Conservation (phyloP, 2,797 vertebrate genomes). For the Natrix natrix region DNA sequence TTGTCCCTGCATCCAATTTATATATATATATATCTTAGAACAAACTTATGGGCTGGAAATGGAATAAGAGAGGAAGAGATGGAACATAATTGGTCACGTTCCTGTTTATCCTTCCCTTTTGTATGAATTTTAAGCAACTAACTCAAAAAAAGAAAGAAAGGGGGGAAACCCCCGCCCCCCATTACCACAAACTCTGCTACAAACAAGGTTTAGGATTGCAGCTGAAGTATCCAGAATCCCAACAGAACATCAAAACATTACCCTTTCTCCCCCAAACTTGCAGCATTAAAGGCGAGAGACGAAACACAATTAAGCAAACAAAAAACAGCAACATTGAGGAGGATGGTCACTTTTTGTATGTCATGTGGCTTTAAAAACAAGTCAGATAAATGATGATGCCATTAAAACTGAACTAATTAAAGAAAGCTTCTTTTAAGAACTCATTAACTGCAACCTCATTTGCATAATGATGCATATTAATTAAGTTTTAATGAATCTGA, state of each 20-base stretch:
- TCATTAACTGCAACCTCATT: constrained; percentile 99
- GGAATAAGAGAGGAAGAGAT: constrained; percentile 29
- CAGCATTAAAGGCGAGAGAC: constrained; percentile 88
- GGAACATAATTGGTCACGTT: constrained; percentile 36
- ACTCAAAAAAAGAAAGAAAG: constrained; percentile 37
- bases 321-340: constrained; percentile 83
- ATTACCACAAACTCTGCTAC: constrained; percentile 21
- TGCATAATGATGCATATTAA: constrained; percentile 99
- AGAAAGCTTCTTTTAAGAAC: constrained; percentile 99
- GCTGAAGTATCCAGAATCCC: constrained; percentile 70
- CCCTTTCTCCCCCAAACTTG: constrained; percentile 85
- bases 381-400: constrained; percentile 99
- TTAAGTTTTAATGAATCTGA: constrained; percentile 99
- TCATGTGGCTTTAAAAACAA: constrained; percentile 99
- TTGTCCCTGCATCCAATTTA: constrained; percentile 11
- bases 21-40: not conserved
- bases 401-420: constrained; percentile 99
- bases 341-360: constrained; percentile 92
- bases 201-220: constrained; percentile 69
- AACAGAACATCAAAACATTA: constrained; percentile 75
- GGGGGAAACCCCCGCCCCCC: constrained; percentile 25
- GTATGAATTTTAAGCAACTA: constrained; percentile 12
- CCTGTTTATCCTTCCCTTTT: constrained; percentile 28
- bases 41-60: constrained; percentile 23
- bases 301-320: constrained; percentile 81